Evolutionary conservation across 1,140 invertebrate genomes (phyloP).

Genomic region (Aphaenogaster ashmeadi): DNA sequence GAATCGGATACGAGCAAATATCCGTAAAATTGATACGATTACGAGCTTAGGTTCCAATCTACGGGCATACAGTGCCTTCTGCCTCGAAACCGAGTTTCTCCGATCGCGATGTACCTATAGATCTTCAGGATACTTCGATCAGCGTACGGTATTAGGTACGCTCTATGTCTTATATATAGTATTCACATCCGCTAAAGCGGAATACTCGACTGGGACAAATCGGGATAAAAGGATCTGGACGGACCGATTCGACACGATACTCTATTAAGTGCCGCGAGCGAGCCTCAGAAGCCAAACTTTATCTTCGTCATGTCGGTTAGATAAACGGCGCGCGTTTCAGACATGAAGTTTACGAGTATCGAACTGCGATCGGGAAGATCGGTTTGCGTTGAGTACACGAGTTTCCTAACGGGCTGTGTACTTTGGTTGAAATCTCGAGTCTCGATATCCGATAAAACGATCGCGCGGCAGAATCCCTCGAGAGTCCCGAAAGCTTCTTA

Average conservation of each 20-base stretch:
- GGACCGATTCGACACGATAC: conserved; percentile 58
- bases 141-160: conserved; percentile 32
- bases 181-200: conserved; percentile 36
- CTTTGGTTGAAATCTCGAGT: conserved; percentile 61
- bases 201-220: conserved; percentile 55
- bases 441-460: conserved; percentile 67
- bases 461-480: conserved; percentile 52
- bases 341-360: conserved; percentile 61
- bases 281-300: conserved; percentile 54
- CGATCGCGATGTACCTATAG: conserved; percentile 37
- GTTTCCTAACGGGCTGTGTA: conserved; percentile 59
- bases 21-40: conserved; percentile 77
- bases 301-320: conserved; percentile 63
- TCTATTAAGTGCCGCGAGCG: conserved; percentile 55
- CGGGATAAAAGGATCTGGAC: conserved; percentile 53
- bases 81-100: conserved; percentile 13
- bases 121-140: conserved; percentile 65
- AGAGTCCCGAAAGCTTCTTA: conserved; percentile 66
- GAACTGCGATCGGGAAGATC: conserved; percentile 57
- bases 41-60: conserved; percentile 76
- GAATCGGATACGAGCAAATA: conserved; percentile 71
- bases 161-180: conserved; percentile 40
- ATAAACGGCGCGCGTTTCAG: conserved; percentile 53
- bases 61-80: conserved; percentile 32
- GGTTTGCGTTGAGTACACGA: conserved; percentile 63